Evolutionary conservation across 2,888 invertebrate genomes (phyloP).

Genomic region (Pollenia griseotomentosa): DNA sequence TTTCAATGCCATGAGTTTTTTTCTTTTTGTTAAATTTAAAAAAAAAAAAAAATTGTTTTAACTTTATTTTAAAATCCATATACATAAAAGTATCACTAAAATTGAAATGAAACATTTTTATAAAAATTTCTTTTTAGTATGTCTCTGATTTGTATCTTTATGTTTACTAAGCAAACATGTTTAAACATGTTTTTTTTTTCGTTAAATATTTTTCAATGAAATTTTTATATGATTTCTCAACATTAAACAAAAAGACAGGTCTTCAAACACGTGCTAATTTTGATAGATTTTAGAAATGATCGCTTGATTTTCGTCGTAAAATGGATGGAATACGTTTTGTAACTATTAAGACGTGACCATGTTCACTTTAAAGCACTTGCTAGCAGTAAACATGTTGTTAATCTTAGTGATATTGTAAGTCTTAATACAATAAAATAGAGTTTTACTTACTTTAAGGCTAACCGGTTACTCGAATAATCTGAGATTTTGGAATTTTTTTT

Average conservation of each 20-base stretch:
- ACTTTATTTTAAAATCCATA: constrained; percentile 10
- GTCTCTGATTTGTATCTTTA: constrained; percentile 28
- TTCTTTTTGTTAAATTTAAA: neutral
- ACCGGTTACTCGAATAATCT: neutral
- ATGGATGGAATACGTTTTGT: constrained; percentile 17
- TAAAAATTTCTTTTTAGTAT: constrained; percentile 33
- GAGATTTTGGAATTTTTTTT: neutral
- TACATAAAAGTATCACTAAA: constrained; percentile 17
- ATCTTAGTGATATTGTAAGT: constrained; percentile 13
- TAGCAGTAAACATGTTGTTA: constrained; percentile 22
- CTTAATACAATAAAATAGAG: too few species aligned
- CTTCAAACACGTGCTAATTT: constrained; percentile 65
- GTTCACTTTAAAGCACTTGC: constrained; percentile 49
- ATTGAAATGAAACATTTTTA: constrained; percentile 47
- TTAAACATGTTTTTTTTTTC: constrained; percentile 52
- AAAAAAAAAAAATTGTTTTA: constrained; percentile 20
- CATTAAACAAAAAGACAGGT: constrained; percentile 7
- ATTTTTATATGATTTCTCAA: constrained; percentile 48
- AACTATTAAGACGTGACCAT: constrained; percentile 42
- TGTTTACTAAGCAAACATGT: constrained; percentile 47
- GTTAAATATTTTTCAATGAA: constrained; percentile 5
- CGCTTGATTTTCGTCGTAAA: constrained; percentile 13
- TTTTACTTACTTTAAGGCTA: neutral
- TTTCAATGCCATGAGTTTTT: constrained; percentile 67
- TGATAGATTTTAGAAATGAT: constrained; percentile 45